Conservation (phyloP, 2,113 vertebrate species). For the Plotosus lineatus region DNA sequence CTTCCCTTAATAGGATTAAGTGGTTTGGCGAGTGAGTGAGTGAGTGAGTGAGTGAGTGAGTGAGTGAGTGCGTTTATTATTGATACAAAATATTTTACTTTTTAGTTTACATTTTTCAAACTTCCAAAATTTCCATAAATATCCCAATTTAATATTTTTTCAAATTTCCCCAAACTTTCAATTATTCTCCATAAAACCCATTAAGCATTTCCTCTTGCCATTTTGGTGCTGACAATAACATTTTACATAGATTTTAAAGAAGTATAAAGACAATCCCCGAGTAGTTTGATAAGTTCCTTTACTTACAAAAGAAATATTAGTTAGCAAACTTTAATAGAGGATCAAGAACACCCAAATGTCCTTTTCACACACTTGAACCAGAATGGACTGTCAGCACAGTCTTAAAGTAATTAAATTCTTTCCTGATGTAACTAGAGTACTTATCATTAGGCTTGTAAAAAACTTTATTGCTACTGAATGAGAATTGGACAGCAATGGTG, state of each 20-base stretch:
- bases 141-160: neutral
- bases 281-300: neutral
- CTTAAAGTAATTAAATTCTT: slow-evolving; percentile 23
- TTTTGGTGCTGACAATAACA: neutral
- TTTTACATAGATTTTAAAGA: slow-evolving; percentile 21
- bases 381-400: neutral
- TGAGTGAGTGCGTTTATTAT: no score
- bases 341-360: slow-evolving; percentile 9
- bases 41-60: no score
- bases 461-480: slow-evolving; percentile 13
- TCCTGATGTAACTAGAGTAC: slow-evolving; percentile 18
- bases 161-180: neutral
- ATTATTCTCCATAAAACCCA: neutral
- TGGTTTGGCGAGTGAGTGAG: no score
- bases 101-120: neutral
- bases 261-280: slow-evolving; percentile 13
- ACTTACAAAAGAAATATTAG: slow-evolving; percentile 31
- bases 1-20: no score
- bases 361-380: slow-evolving; percentile 16
- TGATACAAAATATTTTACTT: neutral
- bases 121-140: neutral
- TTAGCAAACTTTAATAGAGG: slow-evolving; percentile 19
- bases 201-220: neutral
- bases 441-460: slow-evolving; percentile 25
- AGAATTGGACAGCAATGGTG: slow-evolving; percentile 22